These are phyloP conservation scores for Drosophila paramelanica DNA, from an alignment of 2,888 invertebrate genomes.

Conservation along the genomic window DNA sequence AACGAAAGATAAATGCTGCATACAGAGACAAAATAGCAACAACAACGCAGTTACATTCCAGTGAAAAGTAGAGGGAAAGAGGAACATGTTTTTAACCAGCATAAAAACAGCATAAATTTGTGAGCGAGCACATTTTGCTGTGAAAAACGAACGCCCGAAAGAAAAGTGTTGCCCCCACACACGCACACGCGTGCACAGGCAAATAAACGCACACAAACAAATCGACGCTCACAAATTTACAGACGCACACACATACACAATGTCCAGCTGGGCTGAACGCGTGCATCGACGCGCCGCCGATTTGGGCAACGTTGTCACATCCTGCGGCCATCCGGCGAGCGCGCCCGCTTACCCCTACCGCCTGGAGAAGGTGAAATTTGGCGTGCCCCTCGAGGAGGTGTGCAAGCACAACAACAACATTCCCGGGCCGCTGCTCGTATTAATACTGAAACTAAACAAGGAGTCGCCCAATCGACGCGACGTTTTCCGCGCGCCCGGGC, in stretches of 20 bases:
- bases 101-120: slow-evolving; percentile 71
- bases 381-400: slow-evolving; percentile 95
- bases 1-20: slow-evolving; percentile 59
- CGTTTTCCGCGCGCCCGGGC: slow-evolving; percentile 97
- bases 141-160: slow-evolving; percentile 67
- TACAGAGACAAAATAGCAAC: slow-evolving; percentile 44
- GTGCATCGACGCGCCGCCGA: slow-evolving; percentile 96
- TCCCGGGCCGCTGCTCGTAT: slow-evolving; percentile 95
- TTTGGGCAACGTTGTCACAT: slow-evolving; percentile 95
- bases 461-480: slow-evolving; percentile 97
- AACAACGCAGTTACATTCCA: slow-evolving; percentile 69
- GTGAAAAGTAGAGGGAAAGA: slow-evolving; percentile 53
- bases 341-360: slow-evolving; percentile 91
- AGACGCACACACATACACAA: slow-evolving; percentile 45
- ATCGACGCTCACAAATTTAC: slow-evolving; percentile 13
- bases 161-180: slow-evolving; percentile 61
- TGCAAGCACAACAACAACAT: slow-evolving; percentile 98
- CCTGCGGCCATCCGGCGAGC: slow-evolving; percentile 93
- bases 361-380: slow-evolving; percentile 97
- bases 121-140: slow-evolving; percentile 73
- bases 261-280: slow-evolving; percentile 96
- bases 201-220: slow-evolving; percentile 41
- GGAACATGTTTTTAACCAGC: slow-evolving; percentile 65
- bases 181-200: slow-evolving; percentile 35
- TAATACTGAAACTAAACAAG: slow-evolving; percentile 96